phyloP scores from a whole-genome alignment of 1,140 invertebrate species.

The Anthonomus grandis region DNA sequence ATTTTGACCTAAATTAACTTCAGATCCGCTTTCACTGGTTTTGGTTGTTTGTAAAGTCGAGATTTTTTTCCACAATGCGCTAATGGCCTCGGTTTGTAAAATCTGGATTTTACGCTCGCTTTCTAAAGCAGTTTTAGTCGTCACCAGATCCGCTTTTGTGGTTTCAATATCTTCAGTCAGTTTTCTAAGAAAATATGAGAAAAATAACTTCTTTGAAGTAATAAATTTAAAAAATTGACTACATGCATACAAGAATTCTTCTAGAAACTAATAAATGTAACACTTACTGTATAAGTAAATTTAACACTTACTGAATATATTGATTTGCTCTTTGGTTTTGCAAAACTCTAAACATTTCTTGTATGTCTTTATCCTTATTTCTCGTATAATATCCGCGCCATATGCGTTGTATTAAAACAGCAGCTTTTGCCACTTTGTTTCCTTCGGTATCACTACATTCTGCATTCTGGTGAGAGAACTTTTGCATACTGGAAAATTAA shows the following conservation, averaged over 20 bases:
- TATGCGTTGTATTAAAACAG: conserved; percentile 79
- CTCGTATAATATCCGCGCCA: conserved; percentile 84
- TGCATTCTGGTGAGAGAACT: conserved; percentile 48
- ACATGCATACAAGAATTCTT: too few species aligned
- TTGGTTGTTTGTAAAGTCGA: conserved; percentile 58
- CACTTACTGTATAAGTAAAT: background rate
- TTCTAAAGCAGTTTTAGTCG: conserved; percentile 75
- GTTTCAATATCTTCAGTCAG: conserved; percentile 75
- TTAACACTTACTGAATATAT: conserved; percentile 73
- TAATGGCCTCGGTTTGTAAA: conserved; percentile 86
- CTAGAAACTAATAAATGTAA: background rate
- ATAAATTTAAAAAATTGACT: too few species aligned
- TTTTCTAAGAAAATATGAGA: conserved; percentile 54
- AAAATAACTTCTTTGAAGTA: too few species aligned
- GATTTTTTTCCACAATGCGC: conserved; percentile 86
- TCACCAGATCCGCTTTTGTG: conserved; percentile 74
- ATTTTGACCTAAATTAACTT: conserved; percentile 29
- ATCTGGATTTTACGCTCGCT: conserved; percentile 82
- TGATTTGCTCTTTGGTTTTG: conserved; percentile 77
- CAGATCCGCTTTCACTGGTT: conserved; percentile 8
- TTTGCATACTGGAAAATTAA: conserved; percentile 47
- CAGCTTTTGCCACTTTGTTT: conserved; percentile 52
- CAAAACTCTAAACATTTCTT: conserved; percentile 71
- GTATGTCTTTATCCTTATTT: conserved; percentile 71
- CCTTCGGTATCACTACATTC: conserved; percentile 42